Conservation (phyloP, 1,140 invertebrate species). For the Orius insidiosus region DNA sequence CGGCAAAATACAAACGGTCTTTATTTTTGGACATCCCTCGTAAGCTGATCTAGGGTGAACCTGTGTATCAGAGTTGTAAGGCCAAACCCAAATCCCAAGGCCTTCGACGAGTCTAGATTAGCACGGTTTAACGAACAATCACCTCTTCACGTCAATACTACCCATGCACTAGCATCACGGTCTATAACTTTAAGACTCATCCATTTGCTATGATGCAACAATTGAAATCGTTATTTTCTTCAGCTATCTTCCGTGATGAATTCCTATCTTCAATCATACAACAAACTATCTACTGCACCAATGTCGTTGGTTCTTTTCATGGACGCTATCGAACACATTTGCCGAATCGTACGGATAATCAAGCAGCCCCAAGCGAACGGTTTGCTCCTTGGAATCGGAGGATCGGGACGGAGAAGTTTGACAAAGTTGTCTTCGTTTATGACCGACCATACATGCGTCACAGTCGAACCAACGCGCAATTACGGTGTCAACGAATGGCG, state of each 20-base stretch:
- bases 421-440: slow-evolving; percentile 43
- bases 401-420: slow-evolving; percentile 46
- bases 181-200: neutral
- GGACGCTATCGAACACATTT: slow-evolving; percentile 48
- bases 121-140: too few relatives aligned
- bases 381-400: slow-evolving; percentile 43
- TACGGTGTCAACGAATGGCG: slow-evolving; percentile 38
- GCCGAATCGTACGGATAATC: slow-evolving; percentile 42
- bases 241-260: slow-evolving; percentile 26
- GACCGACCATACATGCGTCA: slow-evolving; percentile 37
- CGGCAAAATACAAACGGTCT: too few relatives aligned
- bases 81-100: too few relatives aligned
- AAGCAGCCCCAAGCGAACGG: slow-evolving; percentile 40
- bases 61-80: too few relatives aligned
- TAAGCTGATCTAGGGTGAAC: too few relatives aligned
- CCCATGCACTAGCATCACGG: too few relatives aligned
- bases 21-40: too few relatives aligned
- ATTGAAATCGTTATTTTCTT: slow-evolving; percentile 8
- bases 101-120: too few relatives aligned
- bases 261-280: slow-evolving; percentile 45
- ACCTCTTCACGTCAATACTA: too few relatives aligned
- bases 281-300: slow-evolving; percentile 41
- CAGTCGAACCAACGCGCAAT: slow-evolving; percentile 31
- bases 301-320: slow-evolving; percentile 52
- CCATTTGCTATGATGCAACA: neutral